Percentiles rank a stretch among this genome's conserved stretches.
phyloP scores from a whole-genome alignment of 2,888 invertebrate species.

The Galeopsomyia nigrocyanea region DNA sequence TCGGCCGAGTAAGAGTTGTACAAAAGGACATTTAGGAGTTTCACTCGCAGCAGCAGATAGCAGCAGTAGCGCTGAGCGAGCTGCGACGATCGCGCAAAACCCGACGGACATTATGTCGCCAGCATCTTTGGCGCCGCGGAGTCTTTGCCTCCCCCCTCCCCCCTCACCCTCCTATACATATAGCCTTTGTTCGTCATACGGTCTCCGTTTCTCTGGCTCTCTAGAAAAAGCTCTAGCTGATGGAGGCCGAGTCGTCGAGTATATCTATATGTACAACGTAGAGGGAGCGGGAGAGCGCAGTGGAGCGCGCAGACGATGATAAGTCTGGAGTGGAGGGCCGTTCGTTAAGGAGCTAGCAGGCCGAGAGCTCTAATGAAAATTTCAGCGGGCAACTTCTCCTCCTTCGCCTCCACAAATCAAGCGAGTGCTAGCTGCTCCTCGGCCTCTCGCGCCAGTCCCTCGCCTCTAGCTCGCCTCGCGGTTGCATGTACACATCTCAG shows the following conservation, averaged over 20 bases:
- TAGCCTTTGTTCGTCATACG: not conserved
- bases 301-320: conserved; percentile 26
- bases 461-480: conserved; percentile 1
- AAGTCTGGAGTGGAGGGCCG: conserved; percentile 7
- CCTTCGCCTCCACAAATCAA: conserved; percentile 35
- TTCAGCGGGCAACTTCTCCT: conserved; percentile 39
- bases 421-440: conserved; percentile 17
- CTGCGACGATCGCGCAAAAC: conserved; percentile 47
- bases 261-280: too few species aligned
- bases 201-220: not conserved
- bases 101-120: conserved; percentile 49
- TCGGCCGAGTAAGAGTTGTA: conserved; percentile 7
- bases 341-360: conserved; percentile 8
- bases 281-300: not conserved
- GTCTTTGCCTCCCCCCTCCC: not conserved
- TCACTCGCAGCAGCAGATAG: too few species aligned
- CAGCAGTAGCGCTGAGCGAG: not conserved
- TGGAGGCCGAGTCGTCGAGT: not conserved
- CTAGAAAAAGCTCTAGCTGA: conserved; percentile 19
- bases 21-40: conserved; percentile 46
- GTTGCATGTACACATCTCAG: not conserved
- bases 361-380: conserved; percentile 48
- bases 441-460: not conserved
- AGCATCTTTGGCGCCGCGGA: conserved; percentile 30
- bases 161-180: too few species aligned